phyloP scores from a whole-genome alignment of 1,140 invertebrate genomes.

The Coptotermes formosanus region DNA sequence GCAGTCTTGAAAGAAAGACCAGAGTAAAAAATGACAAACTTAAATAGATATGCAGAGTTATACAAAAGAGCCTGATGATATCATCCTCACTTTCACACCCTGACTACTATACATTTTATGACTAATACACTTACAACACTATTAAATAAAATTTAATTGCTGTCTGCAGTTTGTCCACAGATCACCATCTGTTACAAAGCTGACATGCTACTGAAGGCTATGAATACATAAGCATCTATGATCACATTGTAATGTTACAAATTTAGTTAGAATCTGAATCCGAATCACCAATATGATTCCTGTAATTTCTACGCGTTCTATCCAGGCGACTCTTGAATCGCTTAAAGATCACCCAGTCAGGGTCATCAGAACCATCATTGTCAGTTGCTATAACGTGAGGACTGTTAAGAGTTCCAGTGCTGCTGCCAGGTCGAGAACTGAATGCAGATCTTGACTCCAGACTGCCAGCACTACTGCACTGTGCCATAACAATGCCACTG shows the following conservation, averaged over 20 bases:
- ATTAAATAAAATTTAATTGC: neutral
- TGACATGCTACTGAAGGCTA: neutral
- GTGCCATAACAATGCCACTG: slow-evolving; percentile 30
- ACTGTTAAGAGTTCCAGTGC: neutral
- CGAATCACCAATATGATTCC: slow-evolving; percentile 31
- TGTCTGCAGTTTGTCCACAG: neutral
- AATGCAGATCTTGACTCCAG: neutral
- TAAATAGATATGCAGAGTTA: neutral
- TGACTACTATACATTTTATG: neutral
- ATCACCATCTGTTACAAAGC: neutral
- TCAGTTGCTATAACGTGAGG: neutral
- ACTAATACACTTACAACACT: neutral
- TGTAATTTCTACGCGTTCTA: slow-evolving; percentile 29
- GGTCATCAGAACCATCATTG: neutral
- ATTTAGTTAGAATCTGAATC: slow-evolving; percentile 33
- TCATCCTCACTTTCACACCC: neutral
- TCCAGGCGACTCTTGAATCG: slow-evolving; percentile 29
- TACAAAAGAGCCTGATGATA: neutral
- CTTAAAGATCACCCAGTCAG: slow-evolving; percentile 28
- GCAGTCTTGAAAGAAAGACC: neutral
- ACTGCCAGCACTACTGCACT: slow-evolving; percentile 14
- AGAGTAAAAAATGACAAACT: neutral
- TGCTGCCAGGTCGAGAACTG: slow-evolving; percentile 8
- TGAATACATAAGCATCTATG: neutral
- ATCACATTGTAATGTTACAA: neutral